Evolutionary conservation across 2,113 vertebrate genomes (phyloP).

Genomic region (Bothrops jararaca): DNA sequence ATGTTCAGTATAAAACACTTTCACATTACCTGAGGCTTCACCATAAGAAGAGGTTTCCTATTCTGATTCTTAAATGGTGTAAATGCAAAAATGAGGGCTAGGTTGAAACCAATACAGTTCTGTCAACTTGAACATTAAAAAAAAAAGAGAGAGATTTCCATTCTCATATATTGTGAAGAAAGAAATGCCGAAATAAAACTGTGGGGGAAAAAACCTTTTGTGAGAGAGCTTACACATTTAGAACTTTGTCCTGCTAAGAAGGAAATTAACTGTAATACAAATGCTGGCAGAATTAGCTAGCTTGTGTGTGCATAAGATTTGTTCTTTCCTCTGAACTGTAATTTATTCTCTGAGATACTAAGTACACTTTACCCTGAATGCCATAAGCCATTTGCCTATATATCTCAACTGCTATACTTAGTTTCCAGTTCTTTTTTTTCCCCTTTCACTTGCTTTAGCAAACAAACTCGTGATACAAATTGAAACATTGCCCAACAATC

Average conservation of each 20-base stretch:
- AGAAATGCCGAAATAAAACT: not conserved
- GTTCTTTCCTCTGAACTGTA: not conserved
- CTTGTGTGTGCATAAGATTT: not conserved
- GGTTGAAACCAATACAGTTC: constrained; percentile 23
- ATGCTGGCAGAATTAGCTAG: not conserved
- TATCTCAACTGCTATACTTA: constrained; percentile 20
- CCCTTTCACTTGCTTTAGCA: not conserved
- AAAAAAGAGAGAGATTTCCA: not conserved
- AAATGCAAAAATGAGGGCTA: constrained; percentile 23
- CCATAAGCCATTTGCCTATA: not conserved
- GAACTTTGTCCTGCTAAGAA: not conserved
- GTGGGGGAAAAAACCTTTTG: not conserved
- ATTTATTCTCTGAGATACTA: constrained; percentile 1
- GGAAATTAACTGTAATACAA: not conserved
- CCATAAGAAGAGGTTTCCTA: constrained; percentile 33
- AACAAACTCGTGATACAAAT: constrained; percentile 3
- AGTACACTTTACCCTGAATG: constrained; percentile 10
- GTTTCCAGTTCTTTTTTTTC: constrained; percentile 12
- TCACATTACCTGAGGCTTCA: constrained; percentile 41
- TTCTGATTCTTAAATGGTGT: constrained; percentile 42
- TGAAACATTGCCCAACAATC: not conserved
- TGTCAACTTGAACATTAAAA: constrained; percentile 28
- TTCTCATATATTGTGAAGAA: constrained; percentile 8
- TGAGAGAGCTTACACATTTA: not conserved
- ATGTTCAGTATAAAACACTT: constrained; percentile 46